Conservation (phyloP, 64 coral and sea anemone species). For the Astreopora myriophthalma region DNA sequence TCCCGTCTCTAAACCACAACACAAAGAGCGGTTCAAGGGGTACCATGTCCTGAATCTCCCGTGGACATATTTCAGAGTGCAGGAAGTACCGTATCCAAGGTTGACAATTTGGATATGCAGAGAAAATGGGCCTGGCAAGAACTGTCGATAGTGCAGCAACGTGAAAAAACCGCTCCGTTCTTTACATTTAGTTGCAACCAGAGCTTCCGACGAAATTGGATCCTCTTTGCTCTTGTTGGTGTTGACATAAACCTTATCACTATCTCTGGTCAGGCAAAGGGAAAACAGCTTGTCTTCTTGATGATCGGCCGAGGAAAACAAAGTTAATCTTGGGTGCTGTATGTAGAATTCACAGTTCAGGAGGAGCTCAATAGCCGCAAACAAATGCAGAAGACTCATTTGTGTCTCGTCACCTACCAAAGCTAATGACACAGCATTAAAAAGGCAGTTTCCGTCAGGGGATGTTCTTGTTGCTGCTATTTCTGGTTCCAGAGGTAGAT, state of each 20-base stretch:
- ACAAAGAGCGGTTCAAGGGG: no score
- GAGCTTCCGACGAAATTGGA: not conserved
- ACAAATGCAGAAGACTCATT: not conserved
- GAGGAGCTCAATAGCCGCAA: not conserved
- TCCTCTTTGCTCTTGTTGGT: not conserved
- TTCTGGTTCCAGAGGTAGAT: no score
- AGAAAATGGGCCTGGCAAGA: not conserved
- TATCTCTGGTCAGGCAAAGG: not conserved
- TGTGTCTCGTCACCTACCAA: slow-evolving; percentile 14
- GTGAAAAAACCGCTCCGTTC: slow-evolving; percentile 12
- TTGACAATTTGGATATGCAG: not conserved
- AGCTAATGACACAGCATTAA: slow-evolving; percentile 26
- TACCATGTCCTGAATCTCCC: not conserved
- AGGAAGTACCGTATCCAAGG: slow-evolving; percentile 6
- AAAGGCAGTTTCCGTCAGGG: slow-evolving; percentile 1
- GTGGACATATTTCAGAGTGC: not conserved
- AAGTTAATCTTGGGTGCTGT: slow-evolving; percentile 9
- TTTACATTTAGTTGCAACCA: not conserved
- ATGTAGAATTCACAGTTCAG: not conserved
- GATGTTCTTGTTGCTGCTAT: slow-evolving; percentile 2
- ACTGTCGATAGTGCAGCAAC: not conserved
- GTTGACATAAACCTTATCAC: not conserved
- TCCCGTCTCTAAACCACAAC: no score
- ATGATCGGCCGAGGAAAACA: not conserved
- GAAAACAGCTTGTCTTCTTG: slow-evolving; percentile 9